phyloP scores from a whole-genome alignment of 2,797 vertebrate genomes.

The Holocentrus rufus region DNA sequence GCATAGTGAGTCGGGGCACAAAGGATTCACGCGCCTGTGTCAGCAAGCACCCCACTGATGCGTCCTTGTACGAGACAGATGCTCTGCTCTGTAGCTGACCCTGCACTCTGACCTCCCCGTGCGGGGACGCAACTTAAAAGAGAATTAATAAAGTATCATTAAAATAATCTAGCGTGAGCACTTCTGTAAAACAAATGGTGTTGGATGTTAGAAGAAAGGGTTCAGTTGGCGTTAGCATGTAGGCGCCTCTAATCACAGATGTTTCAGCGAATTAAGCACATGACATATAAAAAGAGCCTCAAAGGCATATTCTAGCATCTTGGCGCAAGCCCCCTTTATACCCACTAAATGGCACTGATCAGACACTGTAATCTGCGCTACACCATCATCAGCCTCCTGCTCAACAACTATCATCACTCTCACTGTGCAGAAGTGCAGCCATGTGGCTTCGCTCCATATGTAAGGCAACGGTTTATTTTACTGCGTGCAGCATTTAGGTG shows the following conservation, averaged over 20 bases:
- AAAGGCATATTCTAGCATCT: not conserved
- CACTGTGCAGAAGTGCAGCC: not conserved
- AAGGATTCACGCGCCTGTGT: no score
- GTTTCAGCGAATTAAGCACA: slow-evolving; percentile 14
- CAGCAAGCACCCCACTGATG: no score
- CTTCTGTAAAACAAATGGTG: not conserved
- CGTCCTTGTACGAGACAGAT: no score
- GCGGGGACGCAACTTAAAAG: not conserved
- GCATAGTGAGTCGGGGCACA: no score
- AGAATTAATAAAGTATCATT: not conserved
- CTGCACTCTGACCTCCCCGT: no score
- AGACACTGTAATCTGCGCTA: slow-evolving; percentile 10
- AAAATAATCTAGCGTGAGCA: not conserved
- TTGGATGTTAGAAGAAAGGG: not conserved
- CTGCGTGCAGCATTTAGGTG: slow-evolving; percentile 2
- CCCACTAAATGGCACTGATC: not conserved
- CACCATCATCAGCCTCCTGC: not conserved
- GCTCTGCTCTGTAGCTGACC: no score
- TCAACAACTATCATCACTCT: slow-evolving; percentile 9
- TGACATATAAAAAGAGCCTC: slow-evolving; percentile 6
- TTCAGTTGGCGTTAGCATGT: slow-evolving; percentile 5
- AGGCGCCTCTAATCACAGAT: slow-evolving; percentile 7
- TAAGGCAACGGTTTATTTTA: not conserved
- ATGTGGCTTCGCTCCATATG: not conserved
- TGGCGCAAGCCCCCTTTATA: not conserved